Evolutionary conservation across 1,140 invertebrate species (phyloP).

Genomic region (Penaeus chinensis): DNA sequence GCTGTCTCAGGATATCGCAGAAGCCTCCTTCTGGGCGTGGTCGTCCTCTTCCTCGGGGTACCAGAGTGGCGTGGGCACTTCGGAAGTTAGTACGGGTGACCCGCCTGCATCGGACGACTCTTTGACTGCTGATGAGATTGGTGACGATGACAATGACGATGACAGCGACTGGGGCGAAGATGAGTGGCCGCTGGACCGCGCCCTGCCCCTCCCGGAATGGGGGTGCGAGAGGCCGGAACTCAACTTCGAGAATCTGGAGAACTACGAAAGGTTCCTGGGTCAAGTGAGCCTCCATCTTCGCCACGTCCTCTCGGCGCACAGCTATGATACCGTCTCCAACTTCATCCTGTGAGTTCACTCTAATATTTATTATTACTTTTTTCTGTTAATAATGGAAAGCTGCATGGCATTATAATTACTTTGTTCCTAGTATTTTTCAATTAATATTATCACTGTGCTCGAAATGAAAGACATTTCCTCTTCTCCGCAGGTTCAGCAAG

Average conservation of each 20-base stretch:
- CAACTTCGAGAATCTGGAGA: constrained; percentile 87
- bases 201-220: constrained; percentile 79
- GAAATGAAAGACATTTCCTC: background rate
- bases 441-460: background rate
- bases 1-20: background rate
- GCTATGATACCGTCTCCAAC: constrained; percentile 63
- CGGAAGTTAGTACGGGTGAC: background rate
- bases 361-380: no score
- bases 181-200: constrained; percentile 74
- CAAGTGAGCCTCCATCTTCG: constrained; percentile 37
- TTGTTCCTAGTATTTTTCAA: background rate
- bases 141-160: constrained; percentile 44
- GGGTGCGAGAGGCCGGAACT: constrained; percentile 75
- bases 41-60: constrained; percentile 35
- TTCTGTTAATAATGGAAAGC: no score
- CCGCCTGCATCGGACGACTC: background rate
- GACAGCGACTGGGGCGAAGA: constrained; percentile 66
- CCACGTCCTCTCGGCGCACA: constrained; percentile 49
- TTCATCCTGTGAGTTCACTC: constrained; percentile 51
- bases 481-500: constrained; percentile 76
- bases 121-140: constrained; percentile 15
- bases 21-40: constrained; percentile 1
- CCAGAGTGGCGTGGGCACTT: constrained; percentile 31
- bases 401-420: no score
- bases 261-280: constrained; percentile 76